Conservation (phyloP, 2,113 vertebrate species). For the Phycodurus eques region DNA sequence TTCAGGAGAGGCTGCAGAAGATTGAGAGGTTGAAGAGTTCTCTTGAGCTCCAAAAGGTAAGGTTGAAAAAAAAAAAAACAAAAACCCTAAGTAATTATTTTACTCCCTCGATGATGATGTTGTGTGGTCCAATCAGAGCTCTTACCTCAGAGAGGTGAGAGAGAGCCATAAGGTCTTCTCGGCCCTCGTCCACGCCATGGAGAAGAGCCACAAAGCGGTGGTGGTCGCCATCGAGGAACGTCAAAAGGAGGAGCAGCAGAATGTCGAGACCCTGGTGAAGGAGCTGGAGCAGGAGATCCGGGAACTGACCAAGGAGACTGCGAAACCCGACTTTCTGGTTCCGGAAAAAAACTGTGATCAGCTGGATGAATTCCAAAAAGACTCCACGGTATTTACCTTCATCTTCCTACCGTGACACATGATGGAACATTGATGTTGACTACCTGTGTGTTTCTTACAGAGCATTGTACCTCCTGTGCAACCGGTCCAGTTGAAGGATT, state of each 20-base stretch:
- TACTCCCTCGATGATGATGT: neutral
- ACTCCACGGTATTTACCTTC: slow-evolving; percentile 30
- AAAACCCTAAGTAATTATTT: neutral
- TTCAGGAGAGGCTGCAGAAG: slow-evolving; percentile 70
- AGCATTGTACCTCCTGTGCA: slow-evolving; percentile 19
- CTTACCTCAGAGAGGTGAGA: slow-evolving; percentile 69
- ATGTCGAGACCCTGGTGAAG: slow-evolving; percentile 54
- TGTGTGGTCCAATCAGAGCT: slow-evolving; percentile 54
- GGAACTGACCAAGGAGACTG: slow-evolving; percentile 53
- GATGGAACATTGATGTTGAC: neutral
- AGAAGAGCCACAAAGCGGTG: slow-evolving; percentile 68
- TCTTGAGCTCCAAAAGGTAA: slow-evolving; percentile 67
- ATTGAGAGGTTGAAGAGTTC: slow-evolving; percentile 65
- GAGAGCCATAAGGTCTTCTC: slow-evolving; percentile 74
- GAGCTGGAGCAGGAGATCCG: slow-evolving; percentile 67
- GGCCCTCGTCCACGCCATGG: slow-evolving; percentile 62
- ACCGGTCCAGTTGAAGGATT: slow-evolving; percentile 65
- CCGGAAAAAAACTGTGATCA: slow-evolving; percentile 20
- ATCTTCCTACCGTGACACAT: neutral
- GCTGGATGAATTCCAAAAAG: slow-evolving; percentile 32
- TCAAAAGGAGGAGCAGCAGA: slow-evolving; percentile 64
- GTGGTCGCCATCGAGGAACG: slow-evolving; percentile 63
- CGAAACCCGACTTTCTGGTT: slow-evolving; percentile 22
- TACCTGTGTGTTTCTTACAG: slow-evolving; percentile 21
- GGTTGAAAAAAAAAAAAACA: neutral